Evolutionary conservation across 2,113 vertebrate species (phyloP), one percentile per base, ranked within the genome.

Genomic region (Marmota flaviventris): DNA sequence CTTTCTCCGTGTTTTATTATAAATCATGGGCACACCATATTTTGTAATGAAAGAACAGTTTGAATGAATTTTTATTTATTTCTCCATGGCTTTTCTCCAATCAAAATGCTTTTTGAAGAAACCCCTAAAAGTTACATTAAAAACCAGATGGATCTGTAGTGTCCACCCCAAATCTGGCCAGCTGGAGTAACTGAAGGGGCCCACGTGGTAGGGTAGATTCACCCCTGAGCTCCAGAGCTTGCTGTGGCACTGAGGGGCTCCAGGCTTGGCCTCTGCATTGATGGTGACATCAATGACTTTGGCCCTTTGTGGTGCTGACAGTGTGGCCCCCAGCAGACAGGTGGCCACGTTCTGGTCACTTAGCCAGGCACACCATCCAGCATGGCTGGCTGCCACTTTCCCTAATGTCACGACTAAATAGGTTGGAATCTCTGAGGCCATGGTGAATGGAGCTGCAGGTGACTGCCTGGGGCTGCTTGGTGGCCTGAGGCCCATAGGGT

Each of bases 81-180:
- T 97, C 73, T 48, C 10, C 2, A 10, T 18, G 39, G 5, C 84
- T 82, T 51, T 70, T 32, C 61, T 84, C 85, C 72, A 58, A 90
- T 97, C 42, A 94, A 94, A 8, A 11, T 95, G 85, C 91, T 90
- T 81, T 87, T 34, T 45, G 82, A 42, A 48, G 89, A 94, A 94
- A 89, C 65, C 79, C 85, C 37, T 90, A 29, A 82, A 94, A 39
- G 81, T 65, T 6, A 97, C 97, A 53, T 53, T 53, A 85, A 39
- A n/a, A 94, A 95, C 14, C 69, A 37, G 27, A 79, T 42, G 34
- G 34, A 86, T 39, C 85, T 87, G 45, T 27, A 48, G 12, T 91
- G 72, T 32, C 84, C 97, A 17, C 32, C 48, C 11, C 79, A 45
- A 85, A 29, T 2, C 13, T 29, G 58, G 72, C 51, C 84, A 93